Conservation (phyloP, 2,113 vertebrate species). For the Xenopus tropicalis region UCB_Xtro_10.0 CM004445.2:53767501-53768000, state of each 20-base stretch:
- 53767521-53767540: too few relatives aligned
- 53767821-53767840: constrained; percentile 22
- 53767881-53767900: constrained; percentile 18
- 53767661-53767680: constrained; percentile 80
- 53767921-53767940: too few relatives aligned
- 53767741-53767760: constrained; percentile 47
- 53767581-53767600: constrained; percentile 81
- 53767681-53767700: constrained; percentile 56
- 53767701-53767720: constrained; percentile 48
- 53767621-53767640: constrained; percentile 82
- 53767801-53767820: constrained; percentile 41
- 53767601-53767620: constrained; percentile 83
- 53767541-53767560: constrained; percentile 54
- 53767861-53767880: constrained; percentile 14
- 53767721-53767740: constrained; percentile 54
- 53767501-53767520: too few relatives aligned
- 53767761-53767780: constrained; percentile 49
- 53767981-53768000: too few relatives aligned
- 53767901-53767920: constrained; percentile 17
- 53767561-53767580: constrained; percentile 84
- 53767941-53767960: too few relatives aligned
- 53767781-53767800: constrained; percentile 45
- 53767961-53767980: too few relatives aligned
- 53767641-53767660: constrained; percentile 82
- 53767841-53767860: constrained; percentile 24